A percentile compares a stretch with the other conserved stretches of the same genome.
Evolutionary conservation across 2,113 vertebrate species (phyloP).

Genomic region (Python bivittatus): DNA sequence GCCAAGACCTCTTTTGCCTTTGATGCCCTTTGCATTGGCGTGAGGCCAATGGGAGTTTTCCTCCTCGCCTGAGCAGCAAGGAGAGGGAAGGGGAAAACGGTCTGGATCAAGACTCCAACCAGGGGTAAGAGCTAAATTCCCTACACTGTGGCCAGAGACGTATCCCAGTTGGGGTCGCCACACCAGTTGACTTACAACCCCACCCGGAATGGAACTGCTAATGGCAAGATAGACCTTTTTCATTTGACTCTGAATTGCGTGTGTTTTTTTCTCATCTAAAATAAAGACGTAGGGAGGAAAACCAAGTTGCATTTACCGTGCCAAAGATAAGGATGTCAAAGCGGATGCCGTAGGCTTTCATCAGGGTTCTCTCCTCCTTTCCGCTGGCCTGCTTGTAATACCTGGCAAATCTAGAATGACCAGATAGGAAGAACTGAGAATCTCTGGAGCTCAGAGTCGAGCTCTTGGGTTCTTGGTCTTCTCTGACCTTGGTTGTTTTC

Average conservation of each 20-base stretch:
- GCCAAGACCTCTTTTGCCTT: not conserved
- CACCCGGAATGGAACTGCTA: not conserved
- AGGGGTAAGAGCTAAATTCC: no score
- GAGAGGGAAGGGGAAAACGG: no score
- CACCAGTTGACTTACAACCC: not conserved
- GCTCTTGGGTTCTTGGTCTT: not conserved
- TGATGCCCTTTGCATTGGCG: not conserved
- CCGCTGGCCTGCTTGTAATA: conserved; percentile 72
- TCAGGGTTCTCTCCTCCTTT: conserved; percentile 78
- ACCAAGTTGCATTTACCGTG: conserved; percentile 66
- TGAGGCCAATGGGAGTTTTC: not conserved
- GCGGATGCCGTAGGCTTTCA: conserved; percentile 83
- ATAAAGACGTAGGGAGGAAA: not conserved
- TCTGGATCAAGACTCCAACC: not conserved
- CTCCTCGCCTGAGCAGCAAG: not conserved
- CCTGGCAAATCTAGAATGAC: conserved; percentile 76
- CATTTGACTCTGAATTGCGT: not conserved
- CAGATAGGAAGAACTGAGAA: not conserved
- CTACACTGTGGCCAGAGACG: not conserved
- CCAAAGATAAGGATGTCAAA: conserved; percentile 89
- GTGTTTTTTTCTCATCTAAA: not conserved
- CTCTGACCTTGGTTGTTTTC: not conserved
- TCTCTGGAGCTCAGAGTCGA: not conserved
- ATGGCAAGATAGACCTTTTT: no score
- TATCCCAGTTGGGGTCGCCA: not conserved